Evolutionary conservation across 2,797 vertebrate species (phyloP), one percentile per base, ranked within the genome.

Genomic region (Diceros bicornis): DNA sequence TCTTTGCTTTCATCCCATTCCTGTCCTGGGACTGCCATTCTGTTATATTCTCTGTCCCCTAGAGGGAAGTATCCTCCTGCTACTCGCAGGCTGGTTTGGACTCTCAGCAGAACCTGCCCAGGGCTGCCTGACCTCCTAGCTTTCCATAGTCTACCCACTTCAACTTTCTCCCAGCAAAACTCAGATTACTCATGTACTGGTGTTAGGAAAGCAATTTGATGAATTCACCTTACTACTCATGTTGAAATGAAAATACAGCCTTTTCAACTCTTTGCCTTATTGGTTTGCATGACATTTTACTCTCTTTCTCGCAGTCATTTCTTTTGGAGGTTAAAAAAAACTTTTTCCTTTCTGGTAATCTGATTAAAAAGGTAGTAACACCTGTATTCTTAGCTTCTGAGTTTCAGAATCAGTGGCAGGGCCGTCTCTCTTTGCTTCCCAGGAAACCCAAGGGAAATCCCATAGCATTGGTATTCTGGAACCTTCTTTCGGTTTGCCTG

Each of bases 291-390:
- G 52, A 74, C 27, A 55, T 88, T 84, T 88, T 64, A 59, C 5
- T 62, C 25, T 66, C 29, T 74, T 12, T 85, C 41, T 68, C 37
- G 20, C 27, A 5, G 57, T 77, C 68, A 55, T 84, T 97, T 92
- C 29, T 96, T 88, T 34, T 50, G 29, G 10, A 25, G 61, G 29
- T 82, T 41, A 66, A 37, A 47, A 77, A 41, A 59, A 52, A 18
- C 29, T 59, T 91, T 89, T 74, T 91, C 27, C 32, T 96, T 90
- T 69, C 85, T 89, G 64, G 47, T 83, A 37, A 89, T 52, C 57
- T 59, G 52, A 79, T 91, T 57, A 61, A 41, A 83, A 83, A 93
- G 77, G 18, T 85, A 50, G 18, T 47, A 27, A 41, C 37, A 59
- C 5, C 27, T 82, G 7, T 85, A 52, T 59, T 87, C 32, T 91